These are phyloP conservation scores for Tachycineta bicolor DNA, from an alignment of 2,113 vertebrate genomes.

Conservation along the genomic window DNA sequence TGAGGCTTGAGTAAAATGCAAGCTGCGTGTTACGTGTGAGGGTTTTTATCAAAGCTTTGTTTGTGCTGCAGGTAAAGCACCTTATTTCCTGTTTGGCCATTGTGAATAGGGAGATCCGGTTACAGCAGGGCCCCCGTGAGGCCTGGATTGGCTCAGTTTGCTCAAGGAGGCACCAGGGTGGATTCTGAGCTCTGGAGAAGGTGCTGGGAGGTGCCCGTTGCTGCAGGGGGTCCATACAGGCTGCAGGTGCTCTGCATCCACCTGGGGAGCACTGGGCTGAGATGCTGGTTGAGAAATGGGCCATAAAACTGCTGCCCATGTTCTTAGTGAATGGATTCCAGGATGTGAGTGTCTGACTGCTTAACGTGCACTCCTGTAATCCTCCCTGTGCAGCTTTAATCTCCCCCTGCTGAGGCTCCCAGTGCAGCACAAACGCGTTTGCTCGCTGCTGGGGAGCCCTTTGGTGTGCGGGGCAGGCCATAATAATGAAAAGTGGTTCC, in stretches of 20 bases:
- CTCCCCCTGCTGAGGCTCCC: neutral
- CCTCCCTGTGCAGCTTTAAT: neutral
- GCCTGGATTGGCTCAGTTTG: neutral
- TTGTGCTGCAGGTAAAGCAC: neutral
- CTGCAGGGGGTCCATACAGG: fast-evolving
- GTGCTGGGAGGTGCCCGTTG: fast-evolving
- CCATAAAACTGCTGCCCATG: neutral
- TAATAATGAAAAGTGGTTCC: neutral
- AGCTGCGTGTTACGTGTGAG: neutral
- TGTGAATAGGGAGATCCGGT: neutral
- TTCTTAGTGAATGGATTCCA: neutral
- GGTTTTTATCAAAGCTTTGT: neutral
- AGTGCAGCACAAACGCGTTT: neutral
- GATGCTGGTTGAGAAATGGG: neutral
- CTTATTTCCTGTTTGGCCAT: neutral
- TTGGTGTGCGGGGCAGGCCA: neutral
- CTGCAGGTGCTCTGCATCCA: neutral
- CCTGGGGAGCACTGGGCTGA: neutral
- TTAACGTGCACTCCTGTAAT: neutral
- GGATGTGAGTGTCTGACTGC: neutral
- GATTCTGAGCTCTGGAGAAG: neutral
- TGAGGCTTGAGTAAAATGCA: neutral
- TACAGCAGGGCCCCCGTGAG: neutral
- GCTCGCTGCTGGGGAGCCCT: neutral
- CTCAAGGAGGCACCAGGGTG: fast-evolving